phyloP scores from a whole-genome alignment of 2,888 invertebrate species.

The Phorcus lineatus region DNA sequence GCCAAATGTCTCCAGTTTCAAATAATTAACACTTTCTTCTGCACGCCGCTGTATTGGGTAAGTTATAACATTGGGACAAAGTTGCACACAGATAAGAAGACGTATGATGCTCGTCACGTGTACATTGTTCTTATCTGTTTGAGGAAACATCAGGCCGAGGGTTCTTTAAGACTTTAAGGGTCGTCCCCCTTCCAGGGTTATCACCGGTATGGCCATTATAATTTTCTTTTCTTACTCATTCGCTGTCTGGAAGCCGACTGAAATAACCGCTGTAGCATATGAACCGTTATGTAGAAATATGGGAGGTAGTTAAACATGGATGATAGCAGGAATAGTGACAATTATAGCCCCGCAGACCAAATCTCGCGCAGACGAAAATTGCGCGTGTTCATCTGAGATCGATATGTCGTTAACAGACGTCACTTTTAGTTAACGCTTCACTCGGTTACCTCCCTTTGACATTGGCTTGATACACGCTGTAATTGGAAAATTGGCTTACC shows the following conservation, averaged over 20 bases:
- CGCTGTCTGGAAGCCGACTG: not conserved
- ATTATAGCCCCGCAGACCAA: constrained; percentile 23
- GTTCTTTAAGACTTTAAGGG: not conserved
- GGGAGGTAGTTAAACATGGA: constrained; percentile 23
- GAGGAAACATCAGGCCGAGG: too few relatives aligned
- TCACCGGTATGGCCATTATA: not conserved
- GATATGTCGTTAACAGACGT: constrained; percentile 22
- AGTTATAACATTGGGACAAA: too few relatives aligned
- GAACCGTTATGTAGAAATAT: constrained; percentile 21
- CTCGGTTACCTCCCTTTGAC: not conserved
- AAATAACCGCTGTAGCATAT: not conserved
- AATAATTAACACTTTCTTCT: too few relatives aligned
- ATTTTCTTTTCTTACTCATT: constrained; percentile 12
- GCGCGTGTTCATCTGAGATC: constrained; percentile 18
- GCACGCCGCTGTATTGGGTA: too few relatives aligned
- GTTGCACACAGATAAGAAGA: too few relatives aligned
- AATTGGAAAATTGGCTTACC: not conserved
- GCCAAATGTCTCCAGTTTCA: too few relatives aligned
- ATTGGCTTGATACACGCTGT: not conserved
- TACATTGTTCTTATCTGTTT: too few relatives aligned
- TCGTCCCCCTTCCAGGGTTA: not conserved
- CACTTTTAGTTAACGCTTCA: not conserved
- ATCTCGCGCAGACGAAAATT: constrained; percentile 22
- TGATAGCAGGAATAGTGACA: not conserved
- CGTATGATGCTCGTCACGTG: too few relatives aligned